Base-by-base conservation (phyloP, 2,113 vertebrate genomes). In the Phalacrocorax aristotelis region DNA sequence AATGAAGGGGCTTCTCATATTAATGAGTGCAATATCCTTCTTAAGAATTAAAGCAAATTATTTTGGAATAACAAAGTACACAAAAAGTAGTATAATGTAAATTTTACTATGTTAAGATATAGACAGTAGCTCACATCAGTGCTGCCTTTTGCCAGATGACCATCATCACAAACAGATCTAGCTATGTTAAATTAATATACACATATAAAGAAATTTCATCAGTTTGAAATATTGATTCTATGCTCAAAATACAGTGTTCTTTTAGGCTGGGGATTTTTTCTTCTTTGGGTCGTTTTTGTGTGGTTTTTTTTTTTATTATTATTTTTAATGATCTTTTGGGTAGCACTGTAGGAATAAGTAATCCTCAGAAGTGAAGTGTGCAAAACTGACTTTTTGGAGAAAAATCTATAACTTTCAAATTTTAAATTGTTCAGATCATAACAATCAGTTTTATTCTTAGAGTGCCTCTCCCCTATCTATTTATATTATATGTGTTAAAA, bases 381-480 rank as follows among this genome's bases (percentile, higher is more conserved):
- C 17, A 87, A 36, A 49, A 30, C 2, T 52, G 7, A 27, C 12
- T 49, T 32, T 68, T 89, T 79, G 30, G 17, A 61, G 30, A 81
- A 89, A 55, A 70, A 66, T 2, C 7, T 19, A 0, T 42, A 20
- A 44, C 13, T 83, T 84, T 74, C n/a, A 42, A 58, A 78, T 38
- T n/a, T 57, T 3, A 52, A 22, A 29, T 52, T 72, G 4, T 40
- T 82, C 23, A 66, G 6, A 61, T 30, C 4, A 4, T n/a, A 38
- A 46, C 2, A 1, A 64, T 52, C 34, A 58, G 2, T 61, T 82
- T 83, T 11, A 85, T 22, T 85, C 13, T 32, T 52, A 74, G 11
- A 68, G 9, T 12, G 0, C 3, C 14, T 9, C 4, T 46, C 7
- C 6, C 11, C 1, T 42, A 19, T 7, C 2, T 61, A 10, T 51